These are phyloP conservation scores for Sthenelais limicola DNA, from an alignment of 2,888 invertebrate genomes.

Conservation along the genomic window DNA sequence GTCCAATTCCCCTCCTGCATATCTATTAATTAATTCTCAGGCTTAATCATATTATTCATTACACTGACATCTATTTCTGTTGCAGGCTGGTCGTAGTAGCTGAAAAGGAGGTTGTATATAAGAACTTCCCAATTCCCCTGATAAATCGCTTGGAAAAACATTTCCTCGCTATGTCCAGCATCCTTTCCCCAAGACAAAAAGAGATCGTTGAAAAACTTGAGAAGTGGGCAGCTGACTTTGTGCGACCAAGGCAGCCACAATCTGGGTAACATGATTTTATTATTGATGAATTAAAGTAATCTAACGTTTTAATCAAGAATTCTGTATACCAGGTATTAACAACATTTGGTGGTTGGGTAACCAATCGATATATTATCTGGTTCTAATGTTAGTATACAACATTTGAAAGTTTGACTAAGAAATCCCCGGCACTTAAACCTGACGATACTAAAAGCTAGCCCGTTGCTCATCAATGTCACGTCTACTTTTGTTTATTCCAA, in stretches of 20 bases:
- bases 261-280: neutral
- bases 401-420: too few species aligned
- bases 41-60: too few species aligned
- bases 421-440: too few species aligned
- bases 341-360: too few species aligned
- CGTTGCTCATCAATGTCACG: too few species aligned
- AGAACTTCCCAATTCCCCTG: conserved; percentile 68
- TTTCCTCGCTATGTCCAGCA: conserved; percentile 66
- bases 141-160: conserved; percentile 70
- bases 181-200: conserved; percentile 57
- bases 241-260: neutral
- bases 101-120: conserved; percentile 66
- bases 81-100: conserved; percentile 67
- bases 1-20: too few species aligned
- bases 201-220: conserved; percentile 53
- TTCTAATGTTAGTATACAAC: too few species aligned
- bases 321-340: too few species aligned
- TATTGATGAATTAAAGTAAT: conserved; percentile 40
- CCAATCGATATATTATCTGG: too few species aligned
- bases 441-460: too few species aligned
- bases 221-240: conserved; percentile 53
- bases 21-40: too few species aligned
- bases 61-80: neutral
- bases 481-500: too few species aligned
- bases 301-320: neutral